These are phyloP conservation scores for fruit fly (Drosophila melanogaster) DNA, from an alignment of 1,140 invertebrate species.

Conservation along the genomic window DNA sequence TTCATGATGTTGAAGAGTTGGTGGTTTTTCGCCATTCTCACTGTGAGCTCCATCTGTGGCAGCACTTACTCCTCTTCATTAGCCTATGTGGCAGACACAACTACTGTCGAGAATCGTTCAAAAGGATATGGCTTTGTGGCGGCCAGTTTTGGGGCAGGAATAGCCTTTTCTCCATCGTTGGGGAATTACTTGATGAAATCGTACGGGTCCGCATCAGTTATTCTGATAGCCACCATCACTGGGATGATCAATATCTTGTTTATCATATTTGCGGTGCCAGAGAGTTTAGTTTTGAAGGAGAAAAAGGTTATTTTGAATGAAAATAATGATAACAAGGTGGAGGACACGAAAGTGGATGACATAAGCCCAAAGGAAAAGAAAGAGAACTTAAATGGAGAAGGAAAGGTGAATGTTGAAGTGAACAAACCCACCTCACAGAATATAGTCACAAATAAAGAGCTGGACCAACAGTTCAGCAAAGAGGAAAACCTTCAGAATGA, in stretches of 20 bases:
- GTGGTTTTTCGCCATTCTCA: constrained; percentile 99
- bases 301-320: constrained; percentile 91
- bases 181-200: constrained; percentile 95
- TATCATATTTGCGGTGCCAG: constrained; percentile 98
- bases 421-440: neutral
- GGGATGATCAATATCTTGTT: constrained; percentile 98
- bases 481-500: neutral
- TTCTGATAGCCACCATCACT: constrained; percentile 97
- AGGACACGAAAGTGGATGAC: neutral
- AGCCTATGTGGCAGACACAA: constrained; percentile 99
- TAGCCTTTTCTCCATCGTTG: constrained; percentile 97
- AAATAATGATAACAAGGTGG: constrained; percentile 90
- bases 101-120: constrained; percentile 97
- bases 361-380: neutral
- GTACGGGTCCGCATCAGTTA: constrained; percentile 96
- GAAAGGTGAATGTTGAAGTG: neutral
- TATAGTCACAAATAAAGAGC: neutral
- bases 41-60: constrained; percentile 98
- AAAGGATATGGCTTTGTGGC: constrained; percentile 98
- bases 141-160: constrained; percentile 98
- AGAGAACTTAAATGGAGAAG: neutral
- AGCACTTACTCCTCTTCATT: constrained; percentile 99
- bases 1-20: constrained; percentile 99
- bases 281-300: constrained; percentile 97
- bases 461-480: neutral